phyloP scores from a whole-genome alignment of 2,113 vertebrate species.

The Cryptoleucopteryx plumbea region DNA sequence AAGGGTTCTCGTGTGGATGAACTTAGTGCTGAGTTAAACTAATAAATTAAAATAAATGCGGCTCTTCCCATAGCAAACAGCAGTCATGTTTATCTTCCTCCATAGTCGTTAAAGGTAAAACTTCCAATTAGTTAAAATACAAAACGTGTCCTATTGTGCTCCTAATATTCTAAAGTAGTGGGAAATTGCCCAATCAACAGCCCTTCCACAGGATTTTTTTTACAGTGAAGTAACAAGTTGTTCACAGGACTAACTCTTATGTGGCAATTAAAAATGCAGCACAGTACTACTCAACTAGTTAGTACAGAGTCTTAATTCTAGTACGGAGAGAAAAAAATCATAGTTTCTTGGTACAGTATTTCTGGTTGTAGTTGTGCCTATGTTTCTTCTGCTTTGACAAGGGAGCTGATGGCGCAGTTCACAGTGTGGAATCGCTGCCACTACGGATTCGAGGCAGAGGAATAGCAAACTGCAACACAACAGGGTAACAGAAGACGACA shows the following conservation, averaged over 20 bases:
- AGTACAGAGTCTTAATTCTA: background rate
- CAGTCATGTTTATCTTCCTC: background rate
- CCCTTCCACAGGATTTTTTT: background rate
- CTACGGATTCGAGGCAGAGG: background rate
- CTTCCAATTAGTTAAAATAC: background rate
- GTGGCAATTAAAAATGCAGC: background rate
- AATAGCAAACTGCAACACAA: accelerated
- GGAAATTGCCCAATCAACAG: background rate
- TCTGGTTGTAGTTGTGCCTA: background rate
- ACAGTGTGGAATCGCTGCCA: accelerated
- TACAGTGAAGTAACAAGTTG: background rate
- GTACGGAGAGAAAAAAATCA: background rate
- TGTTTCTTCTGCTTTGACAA: background rate
- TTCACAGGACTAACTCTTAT: background rate
- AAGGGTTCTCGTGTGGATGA: background rate
- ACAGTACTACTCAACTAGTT: background rate
- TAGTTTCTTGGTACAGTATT: background rate
- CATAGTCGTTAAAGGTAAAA: background rate
- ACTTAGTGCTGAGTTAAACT: background rate
- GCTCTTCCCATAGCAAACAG: background rate
- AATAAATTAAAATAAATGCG: background rate
- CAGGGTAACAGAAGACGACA: no score
- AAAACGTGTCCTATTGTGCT: background rate
- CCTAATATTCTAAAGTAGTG: background rate
- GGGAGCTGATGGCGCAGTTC: background rate